Base-by-base conservation (phyloP, 2,888 invertebrate genomes). In the Conus canariensis region DNA sequence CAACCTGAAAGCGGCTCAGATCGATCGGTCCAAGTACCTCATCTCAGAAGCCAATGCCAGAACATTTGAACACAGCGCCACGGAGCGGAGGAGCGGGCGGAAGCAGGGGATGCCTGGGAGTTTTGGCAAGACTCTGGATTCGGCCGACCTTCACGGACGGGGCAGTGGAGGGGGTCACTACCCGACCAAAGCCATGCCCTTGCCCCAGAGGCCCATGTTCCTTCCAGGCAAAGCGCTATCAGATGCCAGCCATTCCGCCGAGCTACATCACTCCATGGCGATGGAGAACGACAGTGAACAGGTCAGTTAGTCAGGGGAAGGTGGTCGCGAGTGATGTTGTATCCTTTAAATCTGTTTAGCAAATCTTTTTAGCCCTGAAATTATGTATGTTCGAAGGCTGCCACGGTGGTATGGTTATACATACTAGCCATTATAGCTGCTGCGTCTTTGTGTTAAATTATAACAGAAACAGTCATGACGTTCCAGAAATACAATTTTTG, bases 21-120 rank as follows among this genome's bases (percentile, higher is more conserved):
- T 95, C 77, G 95, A 95, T 91, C 93, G 94, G 86, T 94, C 95
- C 22, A 95, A 95, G 92, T 95, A 95, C 90, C 91, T 95, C 90
- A 95, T 95, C 60, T 94, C 93, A 22, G 94, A 94, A 45, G 93
- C 92, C 77, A 93, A 92, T 88, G 93, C 95, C 9, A 91, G 94
- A 8, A 92, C 93, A 12, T 93, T 93, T 90, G 93, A 94, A 74
- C 92, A 92, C 60, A 91, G 90, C 14, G 83, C 92, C 0, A 88
- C 92, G 16, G 93, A 92, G 87, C 86, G 93, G 19, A 92, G 93
- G 86, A 94, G 94, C 90, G 93, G 92, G 19, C 92, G 94, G 19
- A 87, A 25, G 60, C 90, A 30, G 77, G 88, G 67, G 90, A 90
- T 22, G 80, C 88, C 16, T 10, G 64, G 86, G 56, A 67, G 74